Conservation (phyloP, 2,888 invertebrate species). For the Troides helena region DNA sequence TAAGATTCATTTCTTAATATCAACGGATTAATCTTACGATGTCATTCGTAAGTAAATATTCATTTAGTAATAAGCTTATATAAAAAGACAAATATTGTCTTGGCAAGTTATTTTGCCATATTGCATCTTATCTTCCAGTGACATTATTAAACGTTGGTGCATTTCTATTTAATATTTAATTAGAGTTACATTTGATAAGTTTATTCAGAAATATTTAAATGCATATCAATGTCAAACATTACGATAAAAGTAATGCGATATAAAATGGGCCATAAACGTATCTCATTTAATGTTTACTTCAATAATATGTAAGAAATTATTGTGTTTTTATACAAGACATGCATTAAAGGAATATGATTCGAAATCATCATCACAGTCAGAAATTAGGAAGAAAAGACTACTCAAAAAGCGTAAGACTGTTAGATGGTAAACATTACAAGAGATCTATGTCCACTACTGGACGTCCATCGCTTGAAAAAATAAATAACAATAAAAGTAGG, state of each 20-base stretch:
- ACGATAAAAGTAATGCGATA: constrained; percentile 6
- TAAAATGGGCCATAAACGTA: not conserved
- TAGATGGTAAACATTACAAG: no score
- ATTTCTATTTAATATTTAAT: constrained; percentile 17
- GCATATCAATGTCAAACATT: constrained; percentile 14
- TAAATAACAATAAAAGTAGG: no score
- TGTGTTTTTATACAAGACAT: no score
- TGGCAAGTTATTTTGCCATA: not conserved
- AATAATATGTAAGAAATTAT: not conserved
- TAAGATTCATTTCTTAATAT: no score
- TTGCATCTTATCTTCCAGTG: constrained; percentile 6
- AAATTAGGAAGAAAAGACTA: no score
- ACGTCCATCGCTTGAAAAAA: no score
- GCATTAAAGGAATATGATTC: no score
- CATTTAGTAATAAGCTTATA: not conserved
- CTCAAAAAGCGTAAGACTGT: no score
- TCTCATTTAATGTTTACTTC: not conserved
- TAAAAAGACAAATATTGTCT: not conserved
- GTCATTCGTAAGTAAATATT: not conserved
- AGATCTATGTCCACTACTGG: no score
- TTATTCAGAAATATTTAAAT: constrained; percentile 14
- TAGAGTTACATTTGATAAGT: constrained; percentile 4
- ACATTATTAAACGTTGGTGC: constrained; percentile 6
- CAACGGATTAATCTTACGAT: no score
- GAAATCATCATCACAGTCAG: no score